Percentiles rank a stretch among this genome's conserved stretches.
phyloP scores from a whole-genome alignment of 1,140 invertebrate genomes.

The Rhizoglyphus robini region DNA sequence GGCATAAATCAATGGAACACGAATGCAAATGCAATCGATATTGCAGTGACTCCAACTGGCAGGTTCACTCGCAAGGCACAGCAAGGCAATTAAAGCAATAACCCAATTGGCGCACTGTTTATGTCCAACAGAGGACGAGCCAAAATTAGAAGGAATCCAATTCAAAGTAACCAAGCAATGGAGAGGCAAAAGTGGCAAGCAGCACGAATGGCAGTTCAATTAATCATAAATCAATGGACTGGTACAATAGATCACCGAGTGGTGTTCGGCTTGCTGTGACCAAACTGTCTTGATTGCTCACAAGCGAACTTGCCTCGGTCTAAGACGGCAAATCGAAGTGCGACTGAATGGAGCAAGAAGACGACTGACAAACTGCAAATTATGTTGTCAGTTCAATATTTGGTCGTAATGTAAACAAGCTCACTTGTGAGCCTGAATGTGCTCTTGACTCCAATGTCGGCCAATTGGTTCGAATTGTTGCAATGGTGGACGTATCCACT shows the following conservation, averaged over 20 bases:
- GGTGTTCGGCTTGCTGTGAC: neutral
- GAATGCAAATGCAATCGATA: slow-evolving; percentile 7
- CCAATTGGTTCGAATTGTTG: neutral
- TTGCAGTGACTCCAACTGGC: neutral
- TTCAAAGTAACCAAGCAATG: neutral
- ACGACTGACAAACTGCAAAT: too few relatives aligned
- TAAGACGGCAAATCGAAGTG: too few relatives aligned
- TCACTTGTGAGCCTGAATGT: neutral
- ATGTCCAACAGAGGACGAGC: neutral
- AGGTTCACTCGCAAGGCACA: too few relatives aligned
- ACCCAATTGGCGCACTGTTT: too few relatives aligned
- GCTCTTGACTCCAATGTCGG: slow-evolving; percentile 2
- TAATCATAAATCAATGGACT: slow-evolving; percentile 15
- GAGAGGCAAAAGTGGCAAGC: neutral
- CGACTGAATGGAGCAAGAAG: too few relatives aligned
- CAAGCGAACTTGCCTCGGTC: too few relatives aligned
- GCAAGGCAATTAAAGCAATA: too few relatives aligned
- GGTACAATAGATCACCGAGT: neutral
- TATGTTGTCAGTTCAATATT: neutral
- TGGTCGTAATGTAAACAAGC: neutral
- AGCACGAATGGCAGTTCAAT: neutral
- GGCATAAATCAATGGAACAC: slow-evolving; percentile 7
- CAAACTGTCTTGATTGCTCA: neutral
- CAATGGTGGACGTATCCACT: neutral
- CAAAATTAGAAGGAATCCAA: slow-evolving; percentile 9